These are phyloP conservation scores for Agrochola lota DNA, from an alignment of 2,888 invertebrate species.

Conservation along the genomic window DNA sequence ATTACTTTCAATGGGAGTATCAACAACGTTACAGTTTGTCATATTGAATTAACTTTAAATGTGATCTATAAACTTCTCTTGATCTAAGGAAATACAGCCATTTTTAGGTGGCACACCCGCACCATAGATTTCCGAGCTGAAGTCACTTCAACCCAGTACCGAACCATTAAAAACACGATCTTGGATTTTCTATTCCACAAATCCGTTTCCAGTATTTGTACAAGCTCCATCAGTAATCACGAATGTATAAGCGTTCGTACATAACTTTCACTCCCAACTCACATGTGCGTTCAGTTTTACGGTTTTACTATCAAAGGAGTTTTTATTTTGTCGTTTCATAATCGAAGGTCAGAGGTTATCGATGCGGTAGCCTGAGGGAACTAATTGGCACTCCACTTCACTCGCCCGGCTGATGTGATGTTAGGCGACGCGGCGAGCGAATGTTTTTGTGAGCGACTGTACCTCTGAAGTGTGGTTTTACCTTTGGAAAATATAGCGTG, in stretches of 20 bases:
- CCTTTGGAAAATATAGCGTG: slow-evolving; percentile 37
- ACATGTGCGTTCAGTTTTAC: slow-evolving; percentile 29
- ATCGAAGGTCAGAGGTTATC: slow-evolving; percentile 65
- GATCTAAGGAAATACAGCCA: too few relatives aligned
- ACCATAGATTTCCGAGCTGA: not conserved
- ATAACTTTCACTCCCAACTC: slow-evolving; percentile 39
- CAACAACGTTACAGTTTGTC: too few relatives aligned
- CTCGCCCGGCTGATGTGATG: slow-evolving; percentile 36
- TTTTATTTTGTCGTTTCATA: slow-evolving; percentile 53
- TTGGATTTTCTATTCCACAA: slow-evolving; percentile 20
- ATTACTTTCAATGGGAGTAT: too few relatives aligned
- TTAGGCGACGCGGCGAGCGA: slow-evolving; percentile 35
- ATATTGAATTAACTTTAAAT: too few relatives aligned
- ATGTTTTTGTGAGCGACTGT: slow-evolving; percentile 48
- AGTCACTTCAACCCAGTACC: not conserved
- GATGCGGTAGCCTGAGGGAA: slow-evolving; percentile 46
- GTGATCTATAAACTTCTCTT: too few relatives aligned
- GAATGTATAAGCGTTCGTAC: slow-evolving; percentile 15
- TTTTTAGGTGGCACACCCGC: not conserved
- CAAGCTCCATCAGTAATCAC: slow-evolving; percentile 11
- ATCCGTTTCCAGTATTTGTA: slow-evolving; percentile 25
- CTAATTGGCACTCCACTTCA: slow-evolving; percentile 67
- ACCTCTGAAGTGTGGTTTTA: slow-evolving; percentile 33
- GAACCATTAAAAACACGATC: slow-evolving; percentile 13
- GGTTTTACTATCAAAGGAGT: slow-evolving; percentile 54